These are phyloP conservation scores for Tetropium fuscum DNA, from an alignment of 2,888 invertebrate species.

Conservation along the genomic window DNA sequence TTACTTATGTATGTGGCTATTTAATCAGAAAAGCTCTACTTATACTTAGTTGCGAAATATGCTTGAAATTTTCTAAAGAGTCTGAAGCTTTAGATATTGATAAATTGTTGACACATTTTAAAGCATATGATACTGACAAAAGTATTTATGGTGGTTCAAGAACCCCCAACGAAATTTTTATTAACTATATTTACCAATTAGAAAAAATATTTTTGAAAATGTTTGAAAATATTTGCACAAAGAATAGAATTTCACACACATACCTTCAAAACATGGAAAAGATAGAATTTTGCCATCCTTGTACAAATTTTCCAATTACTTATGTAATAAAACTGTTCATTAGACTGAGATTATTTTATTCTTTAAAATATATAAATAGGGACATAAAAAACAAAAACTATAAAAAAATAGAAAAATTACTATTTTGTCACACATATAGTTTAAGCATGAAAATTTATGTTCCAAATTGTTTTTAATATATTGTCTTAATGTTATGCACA, in stretches of 20 bases:
- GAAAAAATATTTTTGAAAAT: constrained; percentile 21
- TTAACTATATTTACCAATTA: constrained; percentile 21
- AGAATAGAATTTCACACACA: background rate
- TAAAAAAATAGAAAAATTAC: constrained; percentile 15
- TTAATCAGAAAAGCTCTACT: constrained; percentile 11
- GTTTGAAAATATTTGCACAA: constrained; percentile 14
- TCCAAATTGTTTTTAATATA: too few relatives aligned
- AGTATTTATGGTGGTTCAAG: constrained; percentile 17
- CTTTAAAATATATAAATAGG: constrained; percentile 15
- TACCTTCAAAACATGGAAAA: background rate
- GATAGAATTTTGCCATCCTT: constrained; percentile 15
- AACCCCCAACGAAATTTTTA: constrained; percentile 9
- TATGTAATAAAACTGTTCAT: constrained; percentile 16
- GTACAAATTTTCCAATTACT: constrained; percentile 5
- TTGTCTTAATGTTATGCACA: too few relatives aligned
- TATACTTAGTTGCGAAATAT: constrained; percentile 8
- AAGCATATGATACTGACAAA: constrained; percentile 18
- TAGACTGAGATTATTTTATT: constrained; percentile 13
- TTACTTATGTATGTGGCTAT: constrained; percentile 32
- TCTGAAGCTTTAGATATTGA: constrained; percentile 9
- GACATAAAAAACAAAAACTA: background rate
- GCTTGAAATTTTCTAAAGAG: constrained; percentile 10
- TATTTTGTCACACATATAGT: constrained; percentile 11
- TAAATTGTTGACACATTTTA: constrained; percentile 10
- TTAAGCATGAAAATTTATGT: too few relatives aligned